Evolutionary conservation across 2,113 vertebrate species (phyloP).

Genomic region (Paramisgurnus dabryanus): DNA sequence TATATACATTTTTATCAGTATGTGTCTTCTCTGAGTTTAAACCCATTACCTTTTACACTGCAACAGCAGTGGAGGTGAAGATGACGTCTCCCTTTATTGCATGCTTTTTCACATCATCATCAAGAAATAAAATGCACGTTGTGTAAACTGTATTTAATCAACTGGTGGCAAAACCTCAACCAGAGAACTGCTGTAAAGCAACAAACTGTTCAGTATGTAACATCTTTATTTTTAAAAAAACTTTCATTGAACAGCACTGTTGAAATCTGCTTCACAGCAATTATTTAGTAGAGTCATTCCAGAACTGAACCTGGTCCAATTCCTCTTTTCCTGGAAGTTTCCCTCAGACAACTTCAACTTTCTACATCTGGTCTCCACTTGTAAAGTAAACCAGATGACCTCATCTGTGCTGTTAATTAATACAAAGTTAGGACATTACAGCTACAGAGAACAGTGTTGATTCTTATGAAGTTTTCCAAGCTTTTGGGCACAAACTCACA

Average conservation of each 20-base stretch:
- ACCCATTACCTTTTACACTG: too few relatives aligned
- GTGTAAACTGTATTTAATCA: too few relatives aligned
- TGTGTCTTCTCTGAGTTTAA: too few relatives aligned
- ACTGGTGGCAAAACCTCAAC: too few relatives aligned
- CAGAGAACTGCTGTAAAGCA: too few relatives aligned
- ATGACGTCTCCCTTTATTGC: too few relatives aligned
- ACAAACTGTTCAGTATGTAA: too few relatives aligned
- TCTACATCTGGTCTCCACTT: slow-evolving; percentile 19
- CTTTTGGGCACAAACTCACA: not conserved
- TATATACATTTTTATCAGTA: too few relatives aligned
- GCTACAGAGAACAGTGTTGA: slow-evolving; percentile 4
- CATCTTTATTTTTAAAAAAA: not conserved
- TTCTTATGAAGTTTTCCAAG: not conserved
- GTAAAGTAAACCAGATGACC: slow-evolving; percentile 12
- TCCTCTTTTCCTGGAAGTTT: slow-evolving; percentile 17
- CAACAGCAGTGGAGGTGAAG: too few relatives aligned
- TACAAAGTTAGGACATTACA: not conserved
- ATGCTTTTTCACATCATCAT: too few relatives aligned
- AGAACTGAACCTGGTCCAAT: not conserved
- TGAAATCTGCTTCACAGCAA: not conserved
- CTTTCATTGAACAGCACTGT: not conserved
- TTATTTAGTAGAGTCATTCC: not conserved
- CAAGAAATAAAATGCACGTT: too few relatives aligned
- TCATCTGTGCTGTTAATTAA: not conserved
- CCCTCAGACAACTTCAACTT: not conserved